phyloP scores from a whole-genome alignment of 2,113 vertebrate genomes.

The Elephantulus edwardii region DNA sequence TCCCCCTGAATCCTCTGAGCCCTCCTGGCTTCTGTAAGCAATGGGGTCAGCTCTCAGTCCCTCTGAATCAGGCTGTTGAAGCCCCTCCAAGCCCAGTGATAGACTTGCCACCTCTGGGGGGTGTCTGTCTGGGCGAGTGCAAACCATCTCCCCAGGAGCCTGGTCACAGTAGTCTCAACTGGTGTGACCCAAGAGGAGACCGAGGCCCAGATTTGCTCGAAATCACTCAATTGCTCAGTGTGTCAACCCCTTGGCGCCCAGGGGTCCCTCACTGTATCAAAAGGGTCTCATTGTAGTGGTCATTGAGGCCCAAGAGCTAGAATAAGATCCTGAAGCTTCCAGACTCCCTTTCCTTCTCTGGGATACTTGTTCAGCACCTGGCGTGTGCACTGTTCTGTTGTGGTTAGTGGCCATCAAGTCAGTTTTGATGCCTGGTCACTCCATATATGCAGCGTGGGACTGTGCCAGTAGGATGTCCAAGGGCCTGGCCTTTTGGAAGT shows the following conservation, averaged over 20 bases:
- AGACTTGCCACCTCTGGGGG: neutral
- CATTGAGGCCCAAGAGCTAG: neutral
- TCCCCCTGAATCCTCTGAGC: neutral
- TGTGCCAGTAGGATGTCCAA: neutral
- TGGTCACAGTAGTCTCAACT: neutral
- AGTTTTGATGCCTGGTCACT: neutral
- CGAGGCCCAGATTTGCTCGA: neutral
- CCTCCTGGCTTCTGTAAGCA: neutral
- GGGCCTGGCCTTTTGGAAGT: neutral
- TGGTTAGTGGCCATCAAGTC: neutral
- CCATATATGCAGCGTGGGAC: neutral
- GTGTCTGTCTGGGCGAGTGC: neutral
- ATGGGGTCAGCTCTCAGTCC: neutral
- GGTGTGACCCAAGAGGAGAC: neutral
- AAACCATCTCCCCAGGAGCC: neutral
- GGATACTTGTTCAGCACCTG: neutral
- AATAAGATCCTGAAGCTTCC: neutral
- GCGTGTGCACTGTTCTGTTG: neutral
- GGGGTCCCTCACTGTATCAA: neutral
- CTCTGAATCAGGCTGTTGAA: neutral
- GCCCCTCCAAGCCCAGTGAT: neutral
- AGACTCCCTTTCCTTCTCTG: too few relatives aligned
- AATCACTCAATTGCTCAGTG: neutral
- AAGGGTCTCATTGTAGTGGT: neutral
- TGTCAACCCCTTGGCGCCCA: too few relatives aligned